These are phyloP conservation scores for Frankliniella fusca DNA, from an alignment of 2,888 invertebrate genomes.

Conservation along the genomic window DNA sequence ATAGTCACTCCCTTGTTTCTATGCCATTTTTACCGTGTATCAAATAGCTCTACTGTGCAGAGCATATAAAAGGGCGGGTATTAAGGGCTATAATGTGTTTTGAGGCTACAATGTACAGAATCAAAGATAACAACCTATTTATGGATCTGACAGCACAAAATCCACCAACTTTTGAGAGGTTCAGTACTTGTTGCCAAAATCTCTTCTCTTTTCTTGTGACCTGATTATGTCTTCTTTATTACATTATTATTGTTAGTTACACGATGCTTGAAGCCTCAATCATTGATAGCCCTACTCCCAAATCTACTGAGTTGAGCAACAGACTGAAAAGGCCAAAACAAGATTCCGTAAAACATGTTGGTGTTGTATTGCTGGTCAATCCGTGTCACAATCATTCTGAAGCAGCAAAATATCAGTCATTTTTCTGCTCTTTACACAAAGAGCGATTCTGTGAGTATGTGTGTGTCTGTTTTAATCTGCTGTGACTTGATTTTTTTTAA, in stretches of 20 bases:
- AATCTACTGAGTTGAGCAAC: conserved; percentile 16
- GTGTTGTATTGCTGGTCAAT: neutral
- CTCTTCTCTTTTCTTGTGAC: too few species aligned
- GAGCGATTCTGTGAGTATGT: neutral
- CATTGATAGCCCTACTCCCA: neutral
- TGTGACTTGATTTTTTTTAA: conserved; percentile 12
- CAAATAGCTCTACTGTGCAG: too few species aligned
- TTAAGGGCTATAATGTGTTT: too few species aligned
- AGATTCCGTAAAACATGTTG: neutral
- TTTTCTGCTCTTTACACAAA: neutral
- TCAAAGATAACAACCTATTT: too few species aligned
- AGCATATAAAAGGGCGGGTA: too few species aligned
- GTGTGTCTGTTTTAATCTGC: conserved; percentile 6
- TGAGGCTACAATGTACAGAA: too few species aligned
- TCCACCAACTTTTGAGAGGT: too few species aligned
- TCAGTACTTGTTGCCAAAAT: too few species aligned
- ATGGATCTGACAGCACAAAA: too few species aligned
- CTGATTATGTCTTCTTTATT: too few species aligned
- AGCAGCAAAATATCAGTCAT: neutral
- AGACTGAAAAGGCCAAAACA: conserved; percentile 14
- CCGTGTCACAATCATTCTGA: neutral
- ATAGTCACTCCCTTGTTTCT: too few species aligned
- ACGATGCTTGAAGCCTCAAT: neutral
- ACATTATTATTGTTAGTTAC: neutral
- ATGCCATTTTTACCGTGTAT: too few species aligned